Percentiles rank a stretch among this genome's conserved stretches.
Conservation (phyloP, 2,888 invertebrate genomes). For the Cerastis rubricosa region DNA sequence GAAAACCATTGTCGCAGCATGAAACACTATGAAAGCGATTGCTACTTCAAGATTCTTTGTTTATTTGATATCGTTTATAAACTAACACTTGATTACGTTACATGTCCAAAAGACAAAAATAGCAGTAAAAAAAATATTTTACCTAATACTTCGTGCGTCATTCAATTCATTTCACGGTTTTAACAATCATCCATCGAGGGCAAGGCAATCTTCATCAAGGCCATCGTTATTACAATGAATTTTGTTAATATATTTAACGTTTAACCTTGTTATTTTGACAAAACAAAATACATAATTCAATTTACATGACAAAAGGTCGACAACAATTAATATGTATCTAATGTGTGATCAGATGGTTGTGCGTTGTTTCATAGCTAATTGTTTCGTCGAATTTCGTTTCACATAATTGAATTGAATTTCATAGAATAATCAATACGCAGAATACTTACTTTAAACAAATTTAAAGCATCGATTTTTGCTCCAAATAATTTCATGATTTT, state of each 20-base stretch:
- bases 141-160: neutral
- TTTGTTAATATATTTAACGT: neutral
- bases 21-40: neutral
- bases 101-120: neutral
- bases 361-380: too few relatives aligned
- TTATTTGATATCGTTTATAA: neutral
- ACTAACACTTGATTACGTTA: neutral
- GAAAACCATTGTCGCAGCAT: too few relatives aligned
- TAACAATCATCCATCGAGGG: too few relatives aligned
- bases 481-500: too few relatives aligned
- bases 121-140: neutral
- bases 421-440: too few relatives aligned
- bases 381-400: too few relatives aligned
- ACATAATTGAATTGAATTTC: too few relatives aligned
- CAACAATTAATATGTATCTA: neutral
- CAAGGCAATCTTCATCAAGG: too few relatives aligned
- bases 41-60: neutral
- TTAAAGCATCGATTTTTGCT: too few relatives aligned
- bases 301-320: neutral
- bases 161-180: neutral
- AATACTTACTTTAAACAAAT: too few relatives aligned
- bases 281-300: neutral
- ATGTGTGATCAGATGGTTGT: too few relatives aligned
- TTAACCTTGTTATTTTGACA: neutral
- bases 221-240: neutral